Conservation (phyloP, 2,888 invertebrate species). For the Nymphalis urticae region DNA sequence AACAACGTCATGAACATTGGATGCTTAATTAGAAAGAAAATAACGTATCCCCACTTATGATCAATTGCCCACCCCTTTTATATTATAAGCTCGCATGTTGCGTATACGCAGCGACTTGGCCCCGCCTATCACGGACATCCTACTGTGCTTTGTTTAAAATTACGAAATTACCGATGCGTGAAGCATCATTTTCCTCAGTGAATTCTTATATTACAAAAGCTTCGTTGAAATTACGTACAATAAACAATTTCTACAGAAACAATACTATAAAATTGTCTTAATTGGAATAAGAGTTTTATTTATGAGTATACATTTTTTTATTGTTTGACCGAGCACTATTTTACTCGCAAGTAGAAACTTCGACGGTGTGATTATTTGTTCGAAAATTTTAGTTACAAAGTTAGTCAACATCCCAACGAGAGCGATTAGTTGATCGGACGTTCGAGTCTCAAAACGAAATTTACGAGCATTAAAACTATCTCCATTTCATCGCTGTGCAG, state of each 20-base stretch:
- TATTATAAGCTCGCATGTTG: constrained; percentile 36
- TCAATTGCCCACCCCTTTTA: constrained; percentile 37
- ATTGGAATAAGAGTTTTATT: too few relatives aligned
- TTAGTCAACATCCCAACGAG: constrained; percentile 60
- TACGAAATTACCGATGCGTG: constrained; percentile 56
- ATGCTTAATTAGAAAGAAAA: constrained; percentile 37
- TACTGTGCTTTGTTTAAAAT: constrained; percentile 61
- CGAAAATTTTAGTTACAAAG: constrained; percentile 57
- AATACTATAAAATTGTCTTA: neutral
- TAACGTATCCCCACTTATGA: constrained; percentile 35
- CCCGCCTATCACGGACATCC: constrained; percentile 64
- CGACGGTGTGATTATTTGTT: constrained; percentile 29
- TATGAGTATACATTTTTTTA: neutral
- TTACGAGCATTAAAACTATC: constrained; percentile 80
- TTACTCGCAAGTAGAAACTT: neutral
- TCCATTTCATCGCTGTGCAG: constrained; percentile 67
- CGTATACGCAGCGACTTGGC: constrained; percentile 56
- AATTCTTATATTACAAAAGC: constrained; percentile 27
- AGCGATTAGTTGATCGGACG: constrained; percentile 72
- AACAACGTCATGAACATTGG: constrained; percentile 34
- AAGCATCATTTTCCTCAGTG: constrained; percentile 44
- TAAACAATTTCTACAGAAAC: constrained; percentile 1
- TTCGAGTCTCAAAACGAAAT: constrained; percentile 67
- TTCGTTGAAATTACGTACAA: constrained; percentile 28
- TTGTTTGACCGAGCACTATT: neutral